A percentile compares a stretch with the other conserved stretches of the same genome.
Evolutionary conservation across 1,140 invertebrate genomes (phyloP).

Genomic region (Babylonia areolata): DNA sequence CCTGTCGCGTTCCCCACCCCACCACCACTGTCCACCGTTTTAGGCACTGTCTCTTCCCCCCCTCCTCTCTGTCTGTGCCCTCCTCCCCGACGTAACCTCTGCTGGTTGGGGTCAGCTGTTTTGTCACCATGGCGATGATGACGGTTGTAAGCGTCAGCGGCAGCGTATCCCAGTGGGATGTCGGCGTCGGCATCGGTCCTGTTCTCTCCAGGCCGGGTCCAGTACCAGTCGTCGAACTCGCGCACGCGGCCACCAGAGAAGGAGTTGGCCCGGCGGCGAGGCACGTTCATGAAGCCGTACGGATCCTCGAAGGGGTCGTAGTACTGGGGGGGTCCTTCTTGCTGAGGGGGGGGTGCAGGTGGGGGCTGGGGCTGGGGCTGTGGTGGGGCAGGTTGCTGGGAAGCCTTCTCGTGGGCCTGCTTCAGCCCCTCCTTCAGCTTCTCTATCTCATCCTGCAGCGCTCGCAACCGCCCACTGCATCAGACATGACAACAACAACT

Average conservation of each 20-base stretch:
- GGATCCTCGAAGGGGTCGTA: constrained; percentile 69
- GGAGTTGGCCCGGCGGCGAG: constrained; percentile 66
- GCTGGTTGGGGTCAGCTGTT: constrained; percentile 19
- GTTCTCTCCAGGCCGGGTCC: constrained; percentile 54
- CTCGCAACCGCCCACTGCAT: constrained; percentile 56
- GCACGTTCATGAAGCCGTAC: constrained; percentile 68
- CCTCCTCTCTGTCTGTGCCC: constrained; percentile 42
- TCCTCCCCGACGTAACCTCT: constrained; percentile 34
- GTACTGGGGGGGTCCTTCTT: constrained; percentile 51
- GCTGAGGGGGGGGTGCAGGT: constrained; percentile 29
- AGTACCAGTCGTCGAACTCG: constrained; percentile 66
- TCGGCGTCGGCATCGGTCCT: constrained; percentile 56
- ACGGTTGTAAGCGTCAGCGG: constrained; percentile 62
- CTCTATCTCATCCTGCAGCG: constrained; percentile 66
- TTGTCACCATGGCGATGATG: constrained; percentile 13
- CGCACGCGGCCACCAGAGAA: constrained; percentile 63
- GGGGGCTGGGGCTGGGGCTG: too few relatives aligned
- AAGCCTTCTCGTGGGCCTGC: constrained; percentile 53
- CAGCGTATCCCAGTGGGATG: constrained; percentile 68
- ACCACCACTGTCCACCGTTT: constrained; percentile 41
- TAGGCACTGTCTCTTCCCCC: constrained; percentile 38
- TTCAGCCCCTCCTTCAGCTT: constrained; percentile 62
- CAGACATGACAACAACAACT: too few relatives aligned
- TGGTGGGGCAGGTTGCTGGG: constrained; percentile 39
- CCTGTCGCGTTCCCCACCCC: constrained; percentile 53